phyloP scores from a whole-genome alignment of 2,797 vertebrate genomes.

The Halcyon badia region DNA sequence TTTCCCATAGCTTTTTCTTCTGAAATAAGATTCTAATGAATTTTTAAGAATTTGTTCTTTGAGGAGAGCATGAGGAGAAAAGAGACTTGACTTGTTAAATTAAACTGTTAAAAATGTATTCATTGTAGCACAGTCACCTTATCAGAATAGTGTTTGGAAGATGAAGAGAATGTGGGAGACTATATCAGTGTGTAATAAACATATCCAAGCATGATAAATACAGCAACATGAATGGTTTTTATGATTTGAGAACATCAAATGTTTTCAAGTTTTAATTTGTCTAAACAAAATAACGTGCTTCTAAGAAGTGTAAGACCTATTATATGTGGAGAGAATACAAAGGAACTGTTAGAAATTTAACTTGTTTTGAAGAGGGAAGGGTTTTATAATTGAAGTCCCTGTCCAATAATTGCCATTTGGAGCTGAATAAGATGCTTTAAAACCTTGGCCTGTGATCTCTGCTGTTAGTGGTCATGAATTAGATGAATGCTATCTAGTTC shows the following conservation, averaged over 20 bases:
- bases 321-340: neutral
- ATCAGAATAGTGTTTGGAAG: neutral
- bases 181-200: neutral
- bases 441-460: constrained; percentile 88
- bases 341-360: neutral
- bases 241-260: neutral
- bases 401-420: constrained; percentile 57
- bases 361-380: neutral
- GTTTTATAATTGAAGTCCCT: constrained; percentile 42
- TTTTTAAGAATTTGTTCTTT: neutral
- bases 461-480: constrained; percentile 83
- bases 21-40: neutral
- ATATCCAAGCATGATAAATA: neutral
- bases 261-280: neutral
- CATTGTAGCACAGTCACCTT: neutral
- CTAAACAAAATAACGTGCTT: neutral
- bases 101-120: neutral
- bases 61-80: neutral
- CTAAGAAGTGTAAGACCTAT: neutral
- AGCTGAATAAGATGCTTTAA: constrained; percentile 76
- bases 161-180: neutral
- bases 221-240: neutral
- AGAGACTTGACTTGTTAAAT: neutral
- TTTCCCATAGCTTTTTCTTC: neutral
- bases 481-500: constrained; percentile 83